phyloP scores from a whole-genome alignment of 2,888 invertebrate genomes.

The Platerodrilus igneus region DNA sequence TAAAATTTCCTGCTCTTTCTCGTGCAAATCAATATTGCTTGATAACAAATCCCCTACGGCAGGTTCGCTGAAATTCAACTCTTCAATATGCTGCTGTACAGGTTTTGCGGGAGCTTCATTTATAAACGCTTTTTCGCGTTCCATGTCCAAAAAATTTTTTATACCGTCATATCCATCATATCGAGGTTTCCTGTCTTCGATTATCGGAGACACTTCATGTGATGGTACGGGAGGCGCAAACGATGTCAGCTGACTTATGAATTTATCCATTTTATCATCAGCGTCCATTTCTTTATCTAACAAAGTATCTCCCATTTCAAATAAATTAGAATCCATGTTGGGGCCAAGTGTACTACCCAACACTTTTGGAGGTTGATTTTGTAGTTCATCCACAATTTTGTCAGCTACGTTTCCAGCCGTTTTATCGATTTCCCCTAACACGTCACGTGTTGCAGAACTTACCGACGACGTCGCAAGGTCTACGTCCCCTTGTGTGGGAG shows the following conservation, averaged over 20 bases:
- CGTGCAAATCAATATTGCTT: not conserved
- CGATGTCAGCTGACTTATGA: slow-evolving; percentile 35
- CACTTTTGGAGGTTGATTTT: slow-evolving; percentile 21
- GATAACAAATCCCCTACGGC: not conserved
- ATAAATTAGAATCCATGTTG: slow-evolving; percentile 42
- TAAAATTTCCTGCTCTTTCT: not conserved
- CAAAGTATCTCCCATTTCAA: slow-evolving; percentile 44
- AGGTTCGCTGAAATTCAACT: not conserved
- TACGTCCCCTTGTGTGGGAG: slow-evolving; percentile 41
- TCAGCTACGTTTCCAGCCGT: slow-evolving; percentile 36
- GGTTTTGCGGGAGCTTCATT: slow-evolving; percentile 19
- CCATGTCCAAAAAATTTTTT: slow-evolving; percentile 41
- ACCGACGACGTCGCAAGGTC: slow-evolving; percentile 40
- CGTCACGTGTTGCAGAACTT: slow-evolving; percentile 39
- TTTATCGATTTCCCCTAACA: slow-evolving; percentile 43
- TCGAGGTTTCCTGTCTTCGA: slow-evolving; percentile 19
- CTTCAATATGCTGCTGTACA: slow-evolving; percentile 5
- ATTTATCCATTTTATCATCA: slow-evolving; percentile 41
- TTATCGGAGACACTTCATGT: slow-evolving; percentile 26
- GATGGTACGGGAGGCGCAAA: slow-evolving; percentile 22
- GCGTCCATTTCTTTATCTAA: slow-evolving; percentile 36
- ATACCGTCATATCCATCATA: slow-evolving; percentile 34
- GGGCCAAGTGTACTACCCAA: slow-evolving; percentile 13
- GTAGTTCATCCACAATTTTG: slow-evolving; percentile 30
- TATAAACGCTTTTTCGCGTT: slow-evolving; percentile 36